Evolutionary conservation across 2,888 invertebrate genomes (phyloP), one percentile per base, ranked within the genome.

Genomic region (Mythimna impura): DNA sequence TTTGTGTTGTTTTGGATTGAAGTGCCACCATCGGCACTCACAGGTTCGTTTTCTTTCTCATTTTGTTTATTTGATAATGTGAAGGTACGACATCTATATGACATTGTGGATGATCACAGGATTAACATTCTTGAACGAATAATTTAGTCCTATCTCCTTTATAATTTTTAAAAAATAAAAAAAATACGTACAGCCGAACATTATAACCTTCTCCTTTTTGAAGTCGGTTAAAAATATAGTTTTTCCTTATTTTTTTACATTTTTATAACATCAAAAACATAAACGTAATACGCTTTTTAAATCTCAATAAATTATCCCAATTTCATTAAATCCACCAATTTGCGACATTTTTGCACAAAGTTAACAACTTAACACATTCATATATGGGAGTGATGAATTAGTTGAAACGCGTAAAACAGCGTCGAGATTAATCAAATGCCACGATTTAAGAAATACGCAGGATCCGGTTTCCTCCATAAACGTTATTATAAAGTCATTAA

Each of bases 11-110:
- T 80, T 70, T 87, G 83, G 82, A 86, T 85, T 81, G 71, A 79
- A 87, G 86, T 86, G 86, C 86, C 86, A 80, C 61, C 71, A 75
- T 58, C 75, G 86, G 86, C 86, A 86, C 87, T 86, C 62, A 79
- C 65, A 86, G 86, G 86, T 86, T 80, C 40, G 81, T 80, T 62
- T 14, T 17, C 40, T 62, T 14, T 17, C 40, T 58, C 17, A 60
- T 60, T 62, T 57, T 65, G 5, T 74, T 65, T 36, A 30, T 57
- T 58, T 66, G 14, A 36, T 55, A 10, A 50, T 3, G 22, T 36
- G 8, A 50, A n/a, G 20, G n/a, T n/a, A 60, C 20, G 36, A 58
- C 43, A 62, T 58, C 47, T 36, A 1, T 57, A 20, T 55, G 54
- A 40, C 61, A 43, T 22, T 55, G 54, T 36, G 22, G 1, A 71